Evolutionary conservation across 2,113 vertebrate genomes (phyloP).

Genomic region (Apodemus sylvaticus): DNA sequence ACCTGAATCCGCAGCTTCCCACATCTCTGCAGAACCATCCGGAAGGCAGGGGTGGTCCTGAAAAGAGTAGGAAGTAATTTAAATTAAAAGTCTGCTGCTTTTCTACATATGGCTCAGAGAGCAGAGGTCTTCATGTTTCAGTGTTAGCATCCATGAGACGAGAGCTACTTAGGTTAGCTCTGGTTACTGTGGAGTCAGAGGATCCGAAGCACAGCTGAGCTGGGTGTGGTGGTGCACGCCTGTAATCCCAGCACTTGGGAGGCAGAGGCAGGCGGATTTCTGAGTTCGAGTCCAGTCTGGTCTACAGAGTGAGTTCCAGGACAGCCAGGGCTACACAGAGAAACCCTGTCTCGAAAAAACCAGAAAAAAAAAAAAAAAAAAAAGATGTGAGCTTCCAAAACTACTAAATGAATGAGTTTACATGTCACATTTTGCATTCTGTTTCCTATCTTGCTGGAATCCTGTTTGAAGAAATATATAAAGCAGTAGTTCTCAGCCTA

Average conservation of each 20-base stretch:
- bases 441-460: conserved; percentile 21
- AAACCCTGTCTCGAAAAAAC: no score
- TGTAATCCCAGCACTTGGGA: no score
- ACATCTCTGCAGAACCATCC: background rate
- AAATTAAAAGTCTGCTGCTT: background rate
- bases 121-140: background rate
- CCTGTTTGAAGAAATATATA: conserved; percentile 32
- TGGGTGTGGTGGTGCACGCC: no score
- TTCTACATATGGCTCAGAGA: background rate
- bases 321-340: no score
- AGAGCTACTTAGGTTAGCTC: no score
- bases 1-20: background rate
- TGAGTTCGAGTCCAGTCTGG: no score
- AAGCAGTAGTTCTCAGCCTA: background rate
- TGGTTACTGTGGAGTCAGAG: background rate
- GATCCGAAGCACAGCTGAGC: background rate
- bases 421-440: conserved; percentile 26
- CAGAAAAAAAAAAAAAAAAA: no score
- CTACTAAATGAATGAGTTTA: conserved; percentile 1
- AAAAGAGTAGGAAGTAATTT: background rate
- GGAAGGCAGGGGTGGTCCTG: background rate
- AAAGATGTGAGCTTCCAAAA: no score
- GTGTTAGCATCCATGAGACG: background rate
- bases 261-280: no score
- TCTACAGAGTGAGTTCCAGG: no score